Base-by-base conservation (phyloP, 2,797 vertebrate genomes). In the Phoebastria nigripes region DNA sequence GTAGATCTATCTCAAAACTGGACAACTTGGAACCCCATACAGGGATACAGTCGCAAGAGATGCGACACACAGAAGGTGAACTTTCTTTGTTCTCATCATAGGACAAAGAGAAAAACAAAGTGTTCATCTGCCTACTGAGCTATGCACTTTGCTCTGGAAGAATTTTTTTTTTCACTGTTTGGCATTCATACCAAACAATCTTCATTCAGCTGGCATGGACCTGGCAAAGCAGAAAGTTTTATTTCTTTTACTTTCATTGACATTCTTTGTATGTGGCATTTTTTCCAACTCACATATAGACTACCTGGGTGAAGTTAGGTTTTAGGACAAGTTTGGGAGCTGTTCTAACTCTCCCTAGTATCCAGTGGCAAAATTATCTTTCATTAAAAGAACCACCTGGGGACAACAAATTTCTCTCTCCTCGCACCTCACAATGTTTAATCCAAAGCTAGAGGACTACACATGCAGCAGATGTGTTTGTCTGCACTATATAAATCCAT, bases 401-500 rank as follows among this genome's bases (percentile, higher is more conserved):
- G 92, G 37, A 82, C 44, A 93, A 59, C 17, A 87, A 92, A 89
- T 89, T 74, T 69, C 7, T 76, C 15, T 35, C 35, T 91, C 3
- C 16, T 6, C 4, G 4, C 16, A 4, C 10, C 17, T 37, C 11
- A 4, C 39, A 87, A 8, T 71, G 56, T 89, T 93, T 82, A 92
- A 96, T 95, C 71, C 94, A 82, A 80, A 78, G 15, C 19, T 42
- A 90, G 71, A 94, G 81, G 71, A 78, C 94, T 91, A 35, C 49
- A 65, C 17, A 51, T 69, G 61, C 29, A 96, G 59, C 96, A 96
- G 92, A 90, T 96, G 96, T 97, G 93, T 97, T 97, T 97, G 82
- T 82, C 90, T 93, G 93, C 88, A 91, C 71, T 95, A 91, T 96
- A 96, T 96, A 96, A 96, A 95, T 95, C 96, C 93, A 90, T 42